phyloP scores from a whole-genome alignment of 2,888 invertebrate species.

The Gastracanthus pulcherrimus region DNA sequence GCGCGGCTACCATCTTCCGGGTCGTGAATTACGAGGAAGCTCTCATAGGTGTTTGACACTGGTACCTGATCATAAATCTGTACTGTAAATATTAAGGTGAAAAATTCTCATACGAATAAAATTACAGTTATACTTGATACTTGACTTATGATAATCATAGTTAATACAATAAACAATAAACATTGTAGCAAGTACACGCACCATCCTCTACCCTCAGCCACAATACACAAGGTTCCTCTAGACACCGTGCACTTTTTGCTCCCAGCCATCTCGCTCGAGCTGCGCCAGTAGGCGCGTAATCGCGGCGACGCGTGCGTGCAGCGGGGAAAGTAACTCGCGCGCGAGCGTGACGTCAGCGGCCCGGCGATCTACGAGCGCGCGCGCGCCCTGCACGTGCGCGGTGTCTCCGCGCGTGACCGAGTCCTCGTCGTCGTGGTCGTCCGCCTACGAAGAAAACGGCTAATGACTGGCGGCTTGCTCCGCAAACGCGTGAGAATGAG shows the following conservation, averaged over 20 bases:
- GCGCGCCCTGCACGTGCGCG: conserved; percentile 4
- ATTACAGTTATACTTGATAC: no score
- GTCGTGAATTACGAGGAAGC: no score
- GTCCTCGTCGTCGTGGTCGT: background rate
- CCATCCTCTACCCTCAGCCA: background rate
- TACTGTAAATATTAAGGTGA: no score
- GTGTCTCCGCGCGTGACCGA: conserved; percentile 3
- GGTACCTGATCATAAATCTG: no score
- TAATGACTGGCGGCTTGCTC: background rate
- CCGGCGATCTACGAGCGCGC: background rate
- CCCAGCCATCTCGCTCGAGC: no score
- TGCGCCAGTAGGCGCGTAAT: background rate
- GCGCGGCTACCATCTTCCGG: no score
- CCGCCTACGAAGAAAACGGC: background rate
- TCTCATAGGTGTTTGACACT: no score
- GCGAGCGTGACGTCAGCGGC: background rate
- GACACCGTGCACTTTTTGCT: background rate
- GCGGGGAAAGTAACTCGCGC: background rate
- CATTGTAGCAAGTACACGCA: no score
- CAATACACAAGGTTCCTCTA: no score
- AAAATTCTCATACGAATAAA: no score
- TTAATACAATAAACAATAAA: background rate
- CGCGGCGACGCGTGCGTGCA: background rate
- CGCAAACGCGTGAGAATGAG: conserved; percentile 1
- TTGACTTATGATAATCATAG: no score